Base-by-base conservation (phyloP, 23 tunicate species). In the Styela clava region DNA sequence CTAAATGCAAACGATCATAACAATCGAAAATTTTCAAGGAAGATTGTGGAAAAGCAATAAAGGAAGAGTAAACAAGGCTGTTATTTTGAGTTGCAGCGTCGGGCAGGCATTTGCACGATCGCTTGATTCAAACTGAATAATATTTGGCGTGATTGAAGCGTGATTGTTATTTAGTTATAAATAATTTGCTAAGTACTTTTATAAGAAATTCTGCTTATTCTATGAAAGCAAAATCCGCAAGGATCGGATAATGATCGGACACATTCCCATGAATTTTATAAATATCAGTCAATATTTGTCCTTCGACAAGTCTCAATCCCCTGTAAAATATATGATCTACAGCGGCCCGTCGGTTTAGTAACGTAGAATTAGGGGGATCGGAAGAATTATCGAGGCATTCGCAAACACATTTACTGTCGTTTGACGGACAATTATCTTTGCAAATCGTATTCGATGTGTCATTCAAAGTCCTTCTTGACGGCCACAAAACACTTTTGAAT, bases 311-410 rank as follows among this genome's bases (percentile, higher is more conserved):
- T n/a, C 36, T 69, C 35, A 92, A 36, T 1, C 89, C 86, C 51
- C 87, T 69, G 70, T 87, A 92, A 35, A 92, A 87, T 21, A 92
- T 92, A 34, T 92, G 92, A 35, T 92, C 97, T 5, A 92, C 83
- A 16, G 70, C 70, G 2, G 88, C 97, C 26, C 33, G 51, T 27
- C 97, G 77, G 73, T 92, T 87, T 2, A 52, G 52, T 7, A 92
- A 33, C 2, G 88, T 87, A 20, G 97, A 71, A 25, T 65, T 37
- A 2, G 74, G 86, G 21, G 81, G 81, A n/a, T 76, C 67, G 0
- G 81, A 76, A n/a, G 62, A 33, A n/a, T 36, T 29, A 44, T 76
- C 24, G 0, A 28, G 31, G 31, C 81, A 76, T 21, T 76, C 65
- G 0, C 81, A 76, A 76, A 33, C 67, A 56, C 65, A 71, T 26